These are phyloP conservation scores for Tipula helvola DNA, from an alignment of 2,888 invertebrate genomes.

Conservation along the genomic window DNA sequence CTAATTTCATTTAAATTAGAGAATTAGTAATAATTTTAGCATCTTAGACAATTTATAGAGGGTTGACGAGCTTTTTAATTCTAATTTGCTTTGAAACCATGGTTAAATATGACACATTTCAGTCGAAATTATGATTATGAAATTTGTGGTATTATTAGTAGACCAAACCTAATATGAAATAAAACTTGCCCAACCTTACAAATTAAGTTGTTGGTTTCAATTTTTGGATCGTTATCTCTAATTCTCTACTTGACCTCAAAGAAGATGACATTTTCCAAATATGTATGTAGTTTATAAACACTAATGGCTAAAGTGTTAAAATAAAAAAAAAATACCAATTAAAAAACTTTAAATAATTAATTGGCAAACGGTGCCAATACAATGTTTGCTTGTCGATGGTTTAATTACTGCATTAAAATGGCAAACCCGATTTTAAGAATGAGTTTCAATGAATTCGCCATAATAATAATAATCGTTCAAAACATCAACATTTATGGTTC, in stretches of 20 bases:
- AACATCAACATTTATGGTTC: background rate
- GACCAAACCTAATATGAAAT: too few species aligned
- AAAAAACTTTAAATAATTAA: background rate
- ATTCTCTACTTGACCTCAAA: background rate
- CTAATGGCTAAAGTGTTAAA: background rate
- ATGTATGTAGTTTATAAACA: background rate
- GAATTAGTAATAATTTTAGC: too few species aligned
- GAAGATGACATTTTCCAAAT: background rate
- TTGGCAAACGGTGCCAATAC: background rate
- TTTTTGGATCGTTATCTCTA: too few species aligned
- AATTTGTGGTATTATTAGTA: too few species aligned
- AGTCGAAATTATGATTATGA: too few species aligned
- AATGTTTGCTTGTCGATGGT: background rate
- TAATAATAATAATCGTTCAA: background rate
- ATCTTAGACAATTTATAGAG: too few species aligned
- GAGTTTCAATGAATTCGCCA: background rate
- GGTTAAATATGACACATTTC: too few species aligned
- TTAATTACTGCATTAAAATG: background rate
- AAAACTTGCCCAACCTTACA: too few species aligned
- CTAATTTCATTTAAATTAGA: too few species aligned
- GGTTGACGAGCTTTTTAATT: too few species aligned
- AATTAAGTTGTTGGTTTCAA: too few species aligned
- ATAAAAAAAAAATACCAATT: background rate
- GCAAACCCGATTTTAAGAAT: background rate
- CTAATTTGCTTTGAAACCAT: too few species aligned